Base-by-base conservation (phyloP, 2,888 invertebrate genomes). In the Lasius fuliginosus region DNA sequence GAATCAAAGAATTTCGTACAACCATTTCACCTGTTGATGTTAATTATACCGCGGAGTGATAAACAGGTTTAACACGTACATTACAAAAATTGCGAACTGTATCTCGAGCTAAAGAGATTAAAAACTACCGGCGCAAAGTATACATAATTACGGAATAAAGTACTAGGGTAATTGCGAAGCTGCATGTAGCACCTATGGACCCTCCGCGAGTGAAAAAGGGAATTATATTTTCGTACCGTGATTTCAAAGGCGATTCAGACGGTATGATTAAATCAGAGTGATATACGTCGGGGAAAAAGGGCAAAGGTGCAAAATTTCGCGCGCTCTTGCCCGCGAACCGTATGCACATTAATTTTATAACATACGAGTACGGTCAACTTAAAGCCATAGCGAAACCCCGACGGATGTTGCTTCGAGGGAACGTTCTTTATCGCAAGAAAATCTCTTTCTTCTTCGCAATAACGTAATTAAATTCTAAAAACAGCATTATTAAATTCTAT, bases 231-330 rank as follows among this genome's bases (percentile, higher is more conserved):
- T 79, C 69, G 81, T 60, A 69, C 71, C 83, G 76, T 83, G 76
- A 74, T 82, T 86, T 75, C 84, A 74, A 67, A 62, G 84, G 84
- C 81, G 82, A 86, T 81, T 81, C 86, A 64, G 76, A 56, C 68
- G 85, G 77, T 71, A 85, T 76, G 82, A 84, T 84, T 84, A 82
- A 82, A 84, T 84, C 84, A 74, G 82, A 60, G 36, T 65, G 73
- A 81, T 65, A 71, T 40, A 71, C 33, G 58, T 23, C 56, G 58
- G 12, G 53, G 23, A 60, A 71, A 76, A 84, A 81, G 82, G 46
- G 53, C 64, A 65, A 82, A 71, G 73, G 81, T 42, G 81, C 65
- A 71, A 82, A 79, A 77, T 83, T 79, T 69, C 49, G 79, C 58
- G 49, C 68, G 9, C 40, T 75, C 62, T 46, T 53, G 49, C 68